Conservation (phyloP, 2,888 invertebrate species). For the Nebria brevicollis region DNA sequence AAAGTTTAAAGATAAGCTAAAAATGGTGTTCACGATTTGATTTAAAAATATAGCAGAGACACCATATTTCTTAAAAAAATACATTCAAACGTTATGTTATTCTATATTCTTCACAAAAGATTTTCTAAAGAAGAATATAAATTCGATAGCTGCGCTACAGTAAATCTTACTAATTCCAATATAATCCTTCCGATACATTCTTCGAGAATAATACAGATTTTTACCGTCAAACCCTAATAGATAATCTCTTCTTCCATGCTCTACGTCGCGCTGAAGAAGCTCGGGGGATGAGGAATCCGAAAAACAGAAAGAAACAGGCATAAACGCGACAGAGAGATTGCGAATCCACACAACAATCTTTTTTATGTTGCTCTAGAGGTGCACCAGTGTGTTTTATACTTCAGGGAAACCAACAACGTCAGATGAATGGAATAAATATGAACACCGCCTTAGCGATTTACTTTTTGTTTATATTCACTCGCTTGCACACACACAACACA, state of each 20-base stretch:
- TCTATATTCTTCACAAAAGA: background rate
- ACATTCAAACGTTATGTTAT: too few relatives aligned
- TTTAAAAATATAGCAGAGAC: too few relatives aligned
- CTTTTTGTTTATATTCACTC: background rate
- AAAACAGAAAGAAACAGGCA: constrained; percentile 10
- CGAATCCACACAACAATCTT: constrained; percentile 23
- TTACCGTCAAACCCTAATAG: background rate
- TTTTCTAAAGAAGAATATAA: background rate
- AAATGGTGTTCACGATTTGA: too few relatives aligned
- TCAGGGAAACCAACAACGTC: background rate
- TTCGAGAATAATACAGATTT: background rate
- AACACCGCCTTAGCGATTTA: background rate
- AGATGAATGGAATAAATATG: background rate
- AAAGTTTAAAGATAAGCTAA: too few relatives aligned
- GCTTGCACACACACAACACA: background rate
- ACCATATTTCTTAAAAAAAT: too few relatives aligned
- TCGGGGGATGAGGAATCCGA: background rate
- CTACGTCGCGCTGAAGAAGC: background rate
- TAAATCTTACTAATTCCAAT: constrained; percentile 22
- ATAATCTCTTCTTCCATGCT: constrained; percentile 12
- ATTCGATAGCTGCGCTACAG: background rate
- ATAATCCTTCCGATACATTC: constrained; percentile 18
- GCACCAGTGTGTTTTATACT: background rate
- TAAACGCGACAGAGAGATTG: constrained; percentile 16
- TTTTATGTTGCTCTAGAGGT: constrained; percentile 32